Evolutionary conservation across 2,888 invertebrate species (phyloP).

Genomic region (Epinotia brunnichana): DNA sequence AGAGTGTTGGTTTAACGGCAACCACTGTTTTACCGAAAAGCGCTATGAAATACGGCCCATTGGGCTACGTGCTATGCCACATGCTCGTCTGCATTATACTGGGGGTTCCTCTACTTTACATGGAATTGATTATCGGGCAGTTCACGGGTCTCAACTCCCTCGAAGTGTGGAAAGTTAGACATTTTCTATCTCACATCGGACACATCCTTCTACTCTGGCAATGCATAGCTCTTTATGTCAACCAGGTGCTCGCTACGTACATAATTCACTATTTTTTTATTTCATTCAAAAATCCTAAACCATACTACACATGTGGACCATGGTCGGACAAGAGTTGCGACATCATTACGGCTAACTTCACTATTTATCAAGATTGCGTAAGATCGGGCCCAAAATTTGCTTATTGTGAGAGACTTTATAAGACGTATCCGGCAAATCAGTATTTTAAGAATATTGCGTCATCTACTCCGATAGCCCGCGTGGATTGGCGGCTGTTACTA

Average conservation of each 20-base stretch:
- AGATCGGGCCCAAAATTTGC: conserved; percentile 35
- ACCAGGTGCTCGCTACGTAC: conserved; percentile 62
- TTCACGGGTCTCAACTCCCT: conserved; percentile 72
- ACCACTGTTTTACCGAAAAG: not conserved
- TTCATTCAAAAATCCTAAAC: conserved; percentile 70
- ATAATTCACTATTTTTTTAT: conserved; percentile 71
- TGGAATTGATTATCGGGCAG: conserved; percentile 72
- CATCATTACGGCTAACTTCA: conserved; percentile 61
- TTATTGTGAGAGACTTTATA: conserved; percentile 60
- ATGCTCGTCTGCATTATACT: conserved; percentile 55
- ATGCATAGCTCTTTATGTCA: conserved; percentile 55
- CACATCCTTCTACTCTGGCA: conserved; percentile 67
- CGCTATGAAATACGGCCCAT: conserved; percentile 53
- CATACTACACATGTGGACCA: conserved; percentile 65
- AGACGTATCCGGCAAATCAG: conserved; percentile 71
- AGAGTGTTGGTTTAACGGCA: conserved; percentile 9
- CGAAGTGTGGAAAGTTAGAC: conserved; percentile 66
- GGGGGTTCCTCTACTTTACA: conserved; percentile 72
- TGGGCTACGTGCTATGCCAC: conserved; percentile 58
- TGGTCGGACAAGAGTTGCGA: conserved; percentile 64
- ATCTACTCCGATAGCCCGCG: conserved; percentile 47
- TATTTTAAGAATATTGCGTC: conserved; percentile 63
- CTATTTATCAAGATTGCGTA: conserved; percentile 68
- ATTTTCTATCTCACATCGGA: conserved; percentile 68
- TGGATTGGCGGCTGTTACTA: conserved; percentile 70